Conservation (phyloP, 2,797 vertebrate genomes). For the Silurus aristotelis region DNA sequence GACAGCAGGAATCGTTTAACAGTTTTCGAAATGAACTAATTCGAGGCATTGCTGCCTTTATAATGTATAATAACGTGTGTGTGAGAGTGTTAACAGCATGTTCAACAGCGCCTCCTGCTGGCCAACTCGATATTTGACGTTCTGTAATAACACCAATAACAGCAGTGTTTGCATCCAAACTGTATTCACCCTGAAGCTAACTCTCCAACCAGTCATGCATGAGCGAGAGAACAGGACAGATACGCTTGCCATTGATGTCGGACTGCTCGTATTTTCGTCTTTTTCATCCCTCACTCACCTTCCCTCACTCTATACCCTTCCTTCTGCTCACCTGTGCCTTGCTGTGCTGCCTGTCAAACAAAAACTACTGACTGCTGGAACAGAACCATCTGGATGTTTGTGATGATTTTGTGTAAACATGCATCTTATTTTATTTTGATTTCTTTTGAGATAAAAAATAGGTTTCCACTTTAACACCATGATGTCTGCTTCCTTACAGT, state of each 20-base stretch:
- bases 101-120: constrained; percentile 51
- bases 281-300: constrained; percentile 30
- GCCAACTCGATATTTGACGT: constrained; percentile 24
- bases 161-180: constrained; percentile 9
- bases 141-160: constrained; percentile 50
- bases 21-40: neutral
- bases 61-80: neutral
- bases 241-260: constrained; percentile 93
- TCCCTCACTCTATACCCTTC: neutral
- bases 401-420: neutral
- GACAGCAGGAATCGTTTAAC: constrained; percentile 16
- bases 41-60: neutral
- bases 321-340: neutral
- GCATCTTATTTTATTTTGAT: neutral
- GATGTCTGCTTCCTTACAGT: too few relatives aligned
- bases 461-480: neutral
- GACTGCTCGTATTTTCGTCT: constrained; percentile 74
- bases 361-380: neutral
- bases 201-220: constrained; percentile 69
- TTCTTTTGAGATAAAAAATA: neutral
- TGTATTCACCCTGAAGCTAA: constrained; percentile 35
- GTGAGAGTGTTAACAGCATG: constrained; percentile 68
- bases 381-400: neutral
- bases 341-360: neutral
- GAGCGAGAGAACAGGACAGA: constrained; percentile 70